Base-by-base conservation (phyloP, 53 echinoderm and acorn worm species). In the Holothuria leucospilota region DNA sequence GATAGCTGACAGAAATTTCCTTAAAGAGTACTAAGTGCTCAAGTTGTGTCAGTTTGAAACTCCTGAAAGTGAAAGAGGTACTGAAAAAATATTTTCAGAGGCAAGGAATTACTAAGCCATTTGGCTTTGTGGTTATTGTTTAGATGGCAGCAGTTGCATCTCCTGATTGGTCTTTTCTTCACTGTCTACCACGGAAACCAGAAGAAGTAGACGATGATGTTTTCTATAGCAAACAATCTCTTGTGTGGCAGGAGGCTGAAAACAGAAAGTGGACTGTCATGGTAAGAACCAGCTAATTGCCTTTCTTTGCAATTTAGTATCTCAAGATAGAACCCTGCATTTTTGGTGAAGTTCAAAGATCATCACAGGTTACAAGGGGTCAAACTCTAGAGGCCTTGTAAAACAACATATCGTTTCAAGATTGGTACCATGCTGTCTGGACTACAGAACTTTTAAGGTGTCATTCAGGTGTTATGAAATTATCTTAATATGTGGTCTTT, bases 251-350 rank as follows among this genome's bases (percentile, higher is more conserved):
- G 15, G 95, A 95, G 72, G 95, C 95, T 7, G 95, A 95, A 62
- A 99, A 99, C 85, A 92, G 95, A 62, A 95, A 95, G 80, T 99
- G 99, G 99, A 99, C 99, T 27, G 99, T 93, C 26, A 99, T 99
- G 95, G 99, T 95, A 89, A 88, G 89, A 46, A 46, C 46, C 46
- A 46, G 8, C 46, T 46, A 4, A 46, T 46, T 46, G 46, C 46
- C 34, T 46, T 20, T 38, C 51, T 62, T 21, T 46, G 4, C 8
- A 46, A 46, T 46, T 34, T 7, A 88, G 52, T 46, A 7, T 46
- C 46, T 39, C 28, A 29, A 67, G 13, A 7, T 2, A 41, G 83
- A 65, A 63, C 52, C 62, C 63, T 46, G 46, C 34, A 34, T 34
- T 34, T 34, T 34, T 34, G 34, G 34, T 34, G 3, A 34, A 34